Conservation (phyloP, 1,140 invertebrate genomes). For the Danaus melanippus region DNA sequence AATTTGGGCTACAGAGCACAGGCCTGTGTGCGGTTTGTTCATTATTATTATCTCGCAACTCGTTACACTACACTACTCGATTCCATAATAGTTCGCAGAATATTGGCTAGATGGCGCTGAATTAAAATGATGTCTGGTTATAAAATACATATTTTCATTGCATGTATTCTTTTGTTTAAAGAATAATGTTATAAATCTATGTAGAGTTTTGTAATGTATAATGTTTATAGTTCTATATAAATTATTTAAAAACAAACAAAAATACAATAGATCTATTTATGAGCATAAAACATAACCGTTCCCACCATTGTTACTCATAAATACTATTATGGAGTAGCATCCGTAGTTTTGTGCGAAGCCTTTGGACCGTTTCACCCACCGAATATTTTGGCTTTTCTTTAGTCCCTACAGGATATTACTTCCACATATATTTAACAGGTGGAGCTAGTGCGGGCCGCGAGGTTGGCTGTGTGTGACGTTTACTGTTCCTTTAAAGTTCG, state of each 20-base stretch:
- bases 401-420: conserved; percentile 61
- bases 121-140: not conserved
- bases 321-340: conserved; percentile 26
- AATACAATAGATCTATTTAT: no score
- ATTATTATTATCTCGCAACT: conserved; percentile 7
- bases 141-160: no score
- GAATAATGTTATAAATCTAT: no score
- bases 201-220: no score
- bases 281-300: conserved; percentile 2
- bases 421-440: conserved; percentile 52
- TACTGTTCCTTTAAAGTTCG: conserved; percentile 31
- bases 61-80: conserved; percentile 7
- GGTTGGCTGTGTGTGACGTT: conserved; percentile 52
- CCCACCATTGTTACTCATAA: conserved; percentile 24
- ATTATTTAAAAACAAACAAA: no score
- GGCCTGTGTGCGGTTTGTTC: conserved; percentile 3
- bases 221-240: no score
- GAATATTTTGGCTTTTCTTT: conserved; percentile 51
- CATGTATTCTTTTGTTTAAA: no score
- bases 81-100: not conserved
- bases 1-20: conserved; percentile 32
- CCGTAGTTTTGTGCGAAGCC: conserved; percentile 46
- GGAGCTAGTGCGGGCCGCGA: conserved; percentile 52
- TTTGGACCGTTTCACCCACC: conserved; percentile 57
- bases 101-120: conserved; percentile 20